Conservation (phyloP, 2,113 vertebrate species). For the Ivindomyrus marchei region DNA sequence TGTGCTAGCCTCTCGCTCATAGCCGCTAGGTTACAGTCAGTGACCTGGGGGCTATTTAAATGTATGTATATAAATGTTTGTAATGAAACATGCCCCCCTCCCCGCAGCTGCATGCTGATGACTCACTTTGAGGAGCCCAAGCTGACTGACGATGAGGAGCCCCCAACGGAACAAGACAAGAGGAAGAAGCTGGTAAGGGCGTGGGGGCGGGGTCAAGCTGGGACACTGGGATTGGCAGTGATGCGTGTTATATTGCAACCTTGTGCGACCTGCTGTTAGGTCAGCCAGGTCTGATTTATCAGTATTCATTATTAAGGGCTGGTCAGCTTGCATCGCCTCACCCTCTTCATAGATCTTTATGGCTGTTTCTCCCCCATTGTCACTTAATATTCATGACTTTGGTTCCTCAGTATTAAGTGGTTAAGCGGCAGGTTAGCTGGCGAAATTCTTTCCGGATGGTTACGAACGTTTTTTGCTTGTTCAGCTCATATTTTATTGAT, state of each 20-base stretch:
- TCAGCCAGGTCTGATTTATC: neutral
- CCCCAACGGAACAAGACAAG: slow-evolving; percentile 95
- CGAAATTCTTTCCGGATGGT: neutral
- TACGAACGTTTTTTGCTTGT: neutral
- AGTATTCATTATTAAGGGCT: neutral
- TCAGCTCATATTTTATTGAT: slow-evolving; percentile 6
- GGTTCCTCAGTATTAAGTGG: neutral
- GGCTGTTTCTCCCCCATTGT: neutral
- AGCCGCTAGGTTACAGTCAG: neutral
- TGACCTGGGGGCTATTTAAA: neutral
- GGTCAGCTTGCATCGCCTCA: neutral
- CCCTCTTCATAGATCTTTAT: neutral
- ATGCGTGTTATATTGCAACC: neutral
- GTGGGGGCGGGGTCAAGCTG: neutral
- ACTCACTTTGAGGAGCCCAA: slow-evolving; percentile 81
- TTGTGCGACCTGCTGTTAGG: neutral
- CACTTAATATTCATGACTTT: neutral
- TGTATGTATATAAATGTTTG: neutral
- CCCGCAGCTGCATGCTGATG: slow-evolving; percentile 86
- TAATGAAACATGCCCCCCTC: neutral
- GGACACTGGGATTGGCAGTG: neutral
- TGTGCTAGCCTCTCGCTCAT: neutral
- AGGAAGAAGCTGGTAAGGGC: slow-evolving; percentile 84
- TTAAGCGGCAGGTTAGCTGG: neutral
- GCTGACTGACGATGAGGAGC: slow-evolving; percentile 83